Percentiles rank a stretch among this genome's conserved stretches.
Conservation (phyloP, 2,113 vertebrate species). For the Pheucticus melanocephalus region DNA sequence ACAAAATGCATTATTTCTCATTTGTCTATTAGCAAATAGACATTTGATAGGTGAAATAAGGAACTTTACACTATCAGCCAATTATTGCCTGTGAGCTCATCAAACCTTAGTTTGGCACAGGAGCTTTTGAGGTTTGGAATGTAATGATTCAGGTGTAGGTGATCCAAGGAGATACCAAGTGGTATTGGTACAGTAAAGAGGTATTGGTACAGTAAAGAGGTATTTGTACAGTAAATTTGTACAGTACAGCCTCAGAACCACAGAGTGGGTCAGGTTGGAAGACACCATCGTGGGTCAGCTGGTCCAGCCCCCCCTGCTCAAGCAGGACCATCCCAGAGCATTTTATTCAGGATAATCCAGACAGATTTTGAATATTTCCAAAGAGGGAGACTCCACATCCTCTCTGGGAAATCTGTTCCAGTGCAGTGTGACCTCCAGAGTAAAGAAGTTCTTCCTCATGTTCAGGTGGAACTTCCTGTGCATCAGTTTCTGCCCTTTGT, state of each 20-base stretch:
- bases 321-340: background rate
- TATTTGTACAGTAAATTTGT: too few species aligned
- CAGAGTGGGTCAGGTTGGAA: too few species aligned
- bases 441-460: background rate
- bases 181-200: background rate
- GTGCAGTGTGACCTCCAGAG: too few species aligned
- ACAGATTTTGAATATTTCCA: background rate
- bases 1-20: background rate
- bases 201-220: background rate
- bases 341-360: background rate
- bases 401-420: background rate
- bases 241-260: background rate
- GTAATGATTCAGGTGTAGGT: background rate
- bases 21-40: background rate
- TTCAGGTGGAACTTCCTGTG: background rate
- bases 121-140: background rate
- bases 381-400: background rate
- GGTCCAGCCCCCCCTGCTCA: background rate
- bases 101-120: background rate
- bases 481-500: accelerated
- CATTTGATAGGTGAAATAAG: background rate
- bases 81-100: background rate
- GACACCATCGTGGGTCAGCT: background rate
- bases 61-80: background rate
- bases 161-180: background rate